These are phyloP conservation scores for Cirrhinus molitorella DNA, from an alignment of 2,797 vertebrate genomes.

Conservation along the genomic window DNA sequence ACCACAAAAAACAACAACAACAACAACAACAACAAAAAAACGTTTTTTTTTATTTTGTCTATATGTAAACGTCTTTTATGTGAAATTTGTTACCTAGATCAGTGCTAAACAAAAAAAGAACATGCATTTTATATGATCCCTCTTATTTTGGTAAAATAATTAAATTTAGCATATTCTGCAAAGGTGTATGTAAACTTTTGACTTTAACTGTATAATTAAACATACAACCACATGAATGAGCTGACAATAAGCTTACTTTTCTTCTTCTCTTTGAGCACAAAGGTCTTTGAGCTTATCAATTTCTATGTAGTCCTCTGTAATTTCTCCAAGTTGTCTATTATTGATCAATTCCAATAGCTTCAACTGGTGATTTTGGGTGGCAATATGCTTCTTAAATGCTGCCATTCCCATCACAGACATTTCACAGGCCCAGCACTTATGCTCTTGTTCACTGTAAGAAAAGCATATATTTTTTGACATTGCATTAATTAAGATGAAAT, in stretches of 20 bases:
- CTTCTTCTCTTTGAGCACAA: neutral
- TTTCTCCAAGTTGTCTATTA: neutral
- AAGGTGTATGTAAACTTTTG: no score
- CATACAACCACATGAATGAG: neutral
- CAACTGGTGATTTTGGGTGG: slow-evolving; percentile 57
- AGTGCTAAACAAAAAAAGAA: no score
- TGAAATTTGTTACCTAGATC: no score
- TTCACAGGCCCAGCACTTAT: slow-evolving; percentile 72
- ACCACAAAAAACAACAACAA: no score
- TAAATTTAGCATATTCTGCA: no score
- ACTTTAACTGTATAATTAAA: neutral
- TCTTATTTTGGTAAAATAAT: no score
- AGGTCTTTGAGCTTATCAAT: slow-evolving; percentile 17
- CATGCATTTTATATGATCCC: no score
- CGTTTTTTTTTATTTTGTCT: no score
- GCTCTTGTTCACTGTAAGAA: slow-evolving; percentile 49
- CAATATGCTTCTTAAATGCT: slow-evolving; percentile 68
- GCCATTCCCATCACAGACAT: slow-evolving; percentile 43
- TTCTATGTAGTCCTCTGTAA: slow-evolving; percentile 26
- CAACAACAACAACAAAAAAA: no score
- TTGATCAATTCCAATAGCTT: slow-evolving; percentile 52
- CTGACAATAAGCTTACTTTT: neutral
- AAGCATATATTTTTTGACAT: neutral
- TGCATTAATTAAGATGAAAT: no score
- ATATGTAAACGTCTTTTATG: no score